Conservation (phyloP, 2,113 vertebrate species). For the Telmatochromis bifrenatus region DNA sequence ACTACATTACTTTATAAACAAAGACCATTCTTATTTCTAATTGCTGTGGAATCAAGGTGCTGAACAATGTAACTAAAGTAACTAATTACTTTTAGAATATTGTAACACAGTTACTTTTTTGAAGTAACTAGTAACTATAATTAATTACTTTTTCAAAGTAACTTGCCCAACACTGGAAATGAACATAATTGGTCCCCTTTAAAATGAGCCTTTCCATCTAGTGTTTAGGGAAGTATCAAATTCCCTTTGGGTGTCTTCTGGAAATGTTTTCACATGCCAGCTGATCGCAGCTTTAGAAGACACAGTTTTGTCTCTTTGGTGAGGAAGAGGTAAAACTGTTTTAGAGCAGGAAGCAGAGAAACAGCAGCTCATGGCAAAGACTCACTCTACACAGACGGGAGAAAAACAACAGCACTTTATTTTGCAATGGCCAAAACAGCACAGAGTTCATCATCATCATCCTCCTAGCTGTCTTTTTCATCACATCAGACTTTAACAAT, state of each 20-base stretch:
- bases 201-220: not conserved
- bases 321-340: not conserved
- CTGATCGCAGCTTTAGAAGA: not conserved
- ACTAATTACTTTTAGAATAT: not conserved
- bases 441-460: not conserved
- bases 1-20: not conserved
- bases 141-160: not conserved
- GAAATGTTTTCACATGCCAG: not conserved
- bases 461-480: not conserved
- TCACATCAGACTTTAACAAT: conserved; percentile 46
- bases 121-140: not conserved
- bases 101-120: not conserved
- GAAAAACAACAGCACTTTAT: not conserved
- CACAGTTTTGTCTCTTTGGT: not conserved
- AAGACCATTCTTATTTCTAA: not conserved
- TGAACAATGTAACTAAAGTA: not conserved
- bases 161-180: not conserved
- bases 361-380: not conserved
- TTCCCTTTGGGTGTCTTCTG: not conserved
- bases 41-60: not conserved
- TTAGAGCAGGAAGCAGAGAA: not conserved
- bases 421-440: not conserved
- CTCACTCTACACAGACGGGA: not conserved
- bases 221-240: not conserved
- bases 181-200: not conserved